A percentile compares a stretch with the other conserved stretches of the same genome.
phyloP scores from a whole-genome alignment of 2,113 vertebrate genomes.

The Anolis sagrei region DNA sequence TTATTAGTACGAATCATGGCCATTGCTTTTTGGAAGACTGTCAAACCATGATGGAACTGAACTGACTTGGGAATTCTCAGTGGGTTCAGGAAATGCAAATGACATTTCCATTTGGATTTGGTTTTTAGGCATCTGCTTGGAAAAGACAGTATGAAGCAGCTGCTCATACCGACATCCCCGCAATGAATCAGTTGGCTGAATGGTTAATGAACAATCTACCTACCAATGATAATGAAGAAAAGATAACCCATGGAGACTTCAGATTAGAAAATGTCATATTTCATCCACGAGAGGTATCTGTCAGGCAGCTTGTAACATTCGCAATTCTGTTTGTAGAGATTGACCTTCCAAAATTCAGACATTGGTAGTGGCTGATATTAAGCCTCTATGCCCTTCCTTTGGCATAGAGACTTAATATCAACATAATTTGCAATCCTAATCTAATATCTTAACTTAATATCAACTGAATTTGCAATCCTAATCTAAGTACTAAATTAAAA shows the following conservation, averaged over 20 bases:
- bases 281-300: conserved; percentile 88
- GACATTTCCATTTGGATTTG: neutral
- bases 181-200: conserved; percentile 84
- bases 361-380: too few species aligned
- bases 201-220: conserved; percentile 90
- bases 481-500: neutral
- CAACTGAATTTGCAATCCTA: neutral
- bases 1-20: too few species aligned
- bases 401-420: neutral
- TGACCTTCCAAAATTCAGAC: too few species aligned
- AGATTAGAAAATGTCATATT: conserved; percentile 91
- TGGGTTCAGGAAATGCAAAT: neutral
- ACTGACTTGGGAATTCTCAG: too few species aligned
- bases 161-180: conserved; percentile 84
- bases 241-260: conserved; percentile 91
- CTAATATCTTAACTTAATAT: neutral
- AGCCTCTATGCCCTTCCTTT: too few species aligned
- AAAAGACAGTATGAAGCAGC: conserved; percentile 89
- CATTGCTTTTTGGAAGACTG: too few species aligned
- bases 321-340: too few species aligned
- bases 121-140: conserved; percentile 88
- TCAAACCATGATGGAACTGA: too few species aligned
- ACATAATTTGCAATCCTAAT: neutral
- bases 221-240: conserved; percentile 80
- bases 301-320: too few species aligned